Evolutionary conservation across 1,140 invertebrate genomes (phyloP), one percentile per base, ranked within the genome.

Genomic region (Apis dorsata): DNA sequence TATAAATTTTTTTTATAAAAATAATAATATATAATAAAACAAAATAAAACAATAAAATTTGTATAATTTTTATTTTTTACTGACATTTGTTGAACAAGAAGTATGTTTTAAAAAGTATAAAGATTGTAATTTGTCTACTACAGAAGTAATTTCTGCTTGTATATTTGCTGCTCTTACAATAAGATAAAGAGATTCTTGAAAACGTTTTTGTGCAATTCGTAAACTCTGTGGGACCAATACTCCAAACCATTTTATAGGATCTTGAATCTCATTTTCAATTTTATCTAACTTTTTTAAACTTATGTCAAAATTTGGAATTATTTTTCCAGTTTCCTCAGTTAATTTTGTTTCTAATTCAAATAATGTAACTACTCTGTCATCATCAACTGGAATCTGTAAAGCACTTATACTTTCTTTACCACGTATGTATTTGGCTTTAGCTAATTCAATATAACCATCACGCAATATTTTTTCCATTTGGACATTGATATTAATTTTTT

Each of bases 221-320:
- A 97, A 93, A 92, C 95, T 96, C 88, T 96, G 95, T 4, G 96
- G 96, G 0, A 97, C 96, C 59, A 97, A 91, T 75, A 97, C 94
- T 19, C 97, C 96, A 94, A 97, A 97, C 96, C 96, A 97, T 81
- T 95, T 95, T 34, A 97, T 91, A 8, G 96, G 96, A 92, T 97
- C 95, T 15, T 94, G 92, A 76, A 92, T 92, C 59, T 93, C 90
- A 34, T 91, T 88, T 71, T 89, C 85, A 55, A 86, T 89, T 44
- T 95, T 90, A 74, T 89, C 86, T 13, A 75, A 81, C 53, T 87
- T 81, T 71, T 93, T 93, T 3, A 93, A 85, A 86, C 94, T 90
- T 91, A 95, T 90, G 88, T 94, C 91, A 80, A 93, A 93, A 71
- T 88, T 81, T 65, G 91, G 79, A 10, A 79, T 28, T 71, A 53